These are phyloP conservation scores for Drosophila varians DNA, from an alignment of 1,140 invertebrate genomes.

Conservation along the genomic window DNA sequence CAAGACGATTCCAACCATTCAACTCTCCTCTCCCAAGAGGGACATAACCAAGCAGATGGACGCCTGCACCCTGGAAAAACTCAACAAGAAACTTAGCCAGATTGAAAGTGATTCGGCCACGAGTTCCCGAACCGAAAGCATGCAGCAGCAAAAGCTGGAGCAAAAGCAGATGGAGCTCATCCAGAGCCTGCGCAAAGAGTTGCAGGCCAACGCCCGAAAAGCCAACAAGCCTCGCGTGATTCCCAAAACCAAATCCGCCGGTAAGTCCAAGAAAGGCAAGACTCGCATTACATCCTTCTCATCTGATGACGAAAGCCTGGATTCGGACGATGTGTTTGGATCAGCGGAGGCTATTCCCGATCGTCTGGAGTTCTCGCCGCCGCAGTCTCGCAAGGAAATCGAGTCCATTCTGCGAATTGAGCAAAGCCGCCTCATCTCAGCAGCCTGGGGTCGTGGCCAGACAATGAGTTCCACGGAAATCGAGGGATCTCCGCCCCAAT, in stretches of 20 bases:
- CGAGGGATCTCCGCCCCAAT: slow-evolving; percentile 88
- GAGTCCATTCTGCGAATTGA: slow-evolving; percentile 88
- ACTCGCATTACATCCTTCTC: slow-evolving; percentile 89
- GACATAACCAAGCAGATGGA: slow-evolving; percentile 88
- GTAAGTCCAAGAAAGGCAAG: slow-evolving; percentile 85
- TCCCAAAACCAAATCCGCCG: slow-evolving; percentile 74
- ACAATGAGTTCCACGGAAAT: slow-evolving; percentile 90
- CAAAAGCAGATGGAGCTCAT: slow-evolving; percentile 84
- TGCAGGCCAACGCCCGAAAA: slow-evolving; percentile 72
- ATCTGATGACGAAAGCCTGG: slow-evolving; percentile 88
- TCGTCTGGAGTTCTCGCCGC: slow-evolving; percentile 88
- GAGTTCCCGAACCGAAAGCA: slow-evolving; percentile 88
- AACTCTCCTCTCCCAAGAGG: slow-evolving; percentile 87
- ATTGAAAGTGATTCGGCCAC: slow-evolving; percentile 89
- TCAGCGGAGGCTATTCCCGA: slow-evolving; percentile 88
- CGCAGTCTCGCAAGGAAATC: slow-evolving; percentile 88
- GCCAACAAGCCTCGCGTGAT: slow-evolving; percentile 76
- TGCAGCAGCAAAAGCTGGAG: slow-evolving; percentile 85
- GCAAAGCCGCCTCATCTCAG: slow-evolving; percentile 87
- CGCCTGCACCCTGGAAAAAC: slow-evolving; percentile 86
- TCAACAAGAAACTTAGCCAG: slow-evolving; percentile 89
- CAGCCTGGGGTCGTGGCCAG: slow-evolving; percentile 87
- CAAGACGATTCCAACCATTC: slow-evolving; percentile 86
- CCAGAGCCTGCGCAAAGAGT: slow-evolving; percentile 82
- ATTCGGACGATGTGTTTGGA: slow-evolving; percentile 89